These are phyloP conservation scores for Microctenopoma steveboyesi DNA, from an alignment of 2,797 vertebrate species.

Conservation along the genomic window DNA sequence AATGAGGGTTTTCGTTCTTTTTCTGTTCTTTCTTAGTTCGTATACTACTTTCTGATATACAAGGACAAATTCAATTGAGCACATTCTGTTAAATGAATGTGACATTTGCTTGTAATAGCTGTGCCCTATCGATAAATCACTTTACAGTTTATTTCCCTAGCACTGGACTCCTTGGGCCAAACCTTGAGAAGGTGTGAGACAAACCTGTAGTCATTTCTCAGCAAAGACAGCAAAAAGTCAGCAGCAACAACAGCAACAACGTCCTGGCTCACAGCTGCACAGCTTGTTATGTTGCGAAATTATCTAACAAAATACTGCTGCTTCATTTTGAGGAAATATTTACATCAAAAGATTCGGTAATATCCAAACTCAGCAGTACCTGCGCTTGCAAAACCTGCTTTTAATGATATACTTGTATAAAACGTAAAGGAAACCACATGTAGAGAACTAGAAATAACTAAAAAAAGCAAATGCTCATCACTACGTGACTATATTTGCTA, in stretches of 20 bases:
- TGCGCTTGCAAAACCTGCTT: too few species aligned
- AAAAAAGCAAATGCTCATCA: background rate
- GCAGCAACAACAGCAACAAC: too few species aligned
- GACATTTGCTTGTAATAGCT: background rate
- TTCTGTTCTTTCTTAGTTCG: background rate
- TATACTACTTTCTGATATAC: background rate
- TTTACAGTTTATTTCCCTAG: background rate
- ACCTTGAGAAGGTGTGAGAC: background rate
- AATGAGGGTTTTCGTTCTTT: background rate
- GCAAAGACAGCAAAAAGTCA: background rate
- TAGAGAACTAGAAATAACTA: background rate
- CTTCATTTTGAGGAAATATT: background rate
- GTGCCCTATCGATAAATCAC: background rate
- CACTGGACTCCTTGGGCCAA: background rate
- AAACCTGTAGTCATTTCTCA: background rate
- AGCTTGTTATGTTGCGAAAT: background rate
- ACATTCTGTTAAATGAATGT: background rate
- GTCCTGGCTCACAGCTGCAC: background rate
- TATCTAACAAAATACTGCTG: background rate
- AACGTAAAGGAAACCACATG: background rate
- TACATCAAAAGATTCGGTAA: background rate
- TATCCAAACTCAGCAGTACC: too few species aligned
- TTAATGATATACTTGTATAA: too few species aligned
- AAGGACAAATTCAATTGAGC: conserved; percentile 5
- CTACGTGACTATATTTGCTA: too few species aligned